Conservation (phyloP, 2,888 invertebrate genomes). For the Drosophila borealis region DNA sequence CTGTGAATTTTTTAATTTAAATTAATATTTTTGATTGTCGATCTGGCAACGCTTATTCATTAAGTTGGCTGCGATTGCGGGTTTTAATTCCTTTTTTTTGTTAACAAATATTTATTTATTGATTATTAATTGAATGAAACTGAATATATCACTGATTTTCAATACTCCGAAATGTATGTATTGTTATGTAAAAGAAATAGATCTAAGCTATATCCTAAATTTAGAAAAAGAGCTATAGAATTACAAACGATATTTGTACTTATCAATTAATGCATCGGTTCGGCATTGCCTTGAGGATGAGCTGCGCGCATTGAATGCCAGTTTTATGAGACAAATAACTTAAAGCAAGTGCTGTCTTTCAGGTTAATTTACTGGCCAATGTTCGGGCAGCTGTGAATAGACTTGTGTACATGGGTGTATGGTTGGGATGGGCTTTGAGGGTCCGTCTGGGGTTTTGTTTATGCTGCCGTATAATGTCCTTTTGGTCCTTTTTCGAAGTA, state of each 20-base stretch:
- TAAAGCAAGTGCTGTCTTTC: constrained; percentile 37
- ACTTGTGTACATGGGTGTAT: constrained; percentile 10
- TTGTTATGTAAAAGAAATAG: too few relatives aligned
- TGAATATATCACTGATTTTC: too few relatives aligned
- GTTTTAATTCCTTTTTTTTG: too few relatives aligned
- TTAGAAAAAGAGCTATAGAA: background rate
- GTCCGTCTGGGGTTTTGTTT: constrained; percentile 71
- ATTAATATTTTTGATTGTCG: too few relatives aligned
- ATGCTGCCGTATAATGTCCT: constrained; percentile 63
- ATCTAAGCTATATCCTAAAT: too few relatives aligned
- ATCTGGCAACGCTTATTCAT: too few relatives aligned
- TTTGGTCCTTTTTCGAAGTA: constrained; percentile 64
- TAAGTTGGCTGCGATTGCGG: too few relatives aligned
- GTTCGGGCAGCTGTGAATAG: constrained; percentile 48
- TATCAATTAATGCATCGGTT: constrained; percentile 16
- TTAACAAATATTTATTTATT: too few relatives aligned
- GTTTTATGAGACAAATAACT: constrained; percentile 37
- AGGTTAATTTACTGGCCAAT: constrained; percentile 48
- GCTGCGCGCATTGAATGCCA: constrained; percentile 16
- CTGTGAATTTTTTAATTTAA: too few relatives aligned
- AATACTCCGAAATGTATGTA: too few relatives aligned
- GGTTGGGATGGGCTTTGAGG: constrained; percentile 27
- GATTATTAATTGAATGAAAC: too few relatives aligned
- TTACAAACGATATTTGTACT: background rate
- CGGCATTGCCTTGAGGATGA: background rate